Evolutionary conservation across 2,888 invertebrate species (phyloP).

Genomic region (Druceiella hillmani): DNA sequence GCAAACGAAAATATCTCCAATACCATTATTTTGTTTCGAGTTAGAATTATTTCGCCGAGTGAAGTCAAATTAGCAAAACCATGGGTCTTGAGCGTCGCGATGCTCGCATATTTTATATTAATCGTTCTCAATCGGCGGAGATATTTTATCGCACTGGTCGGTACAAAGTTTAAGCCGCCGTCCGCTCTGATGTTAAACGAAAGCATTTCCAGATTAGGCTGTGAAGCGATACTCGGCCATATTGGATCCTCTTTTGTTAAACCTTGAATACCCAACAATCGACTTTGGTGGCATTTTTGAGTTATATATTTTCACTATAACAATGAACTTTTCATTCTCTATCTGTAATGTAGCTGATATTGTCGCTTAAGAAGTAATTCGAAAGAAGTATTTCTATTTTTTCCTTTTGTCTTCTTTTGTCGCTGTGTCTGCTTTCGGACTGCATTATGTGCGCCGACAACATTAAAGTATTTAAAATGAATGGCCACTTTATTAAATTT

Average conservation of each 20-base stretch:
- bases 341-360: conserved; percentile 49
- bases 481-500: too few relatives aligned
- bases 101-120: conserved; percentile 67
- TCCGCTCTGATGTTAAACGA: conserved; percentile 67
- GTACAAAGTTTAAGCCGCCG: conserved; percentile 64
- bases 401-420: too few relatives aligned
- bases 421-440: too few relatives aligned
- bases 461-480: too few relatives aligned
- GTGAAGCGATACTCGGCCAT: conserved; percentile 69
- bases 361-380: too few relatives aligned
- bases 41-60: conserved; percentile 62
- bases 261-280: conserved; percentile 68
- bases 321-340: conserved; percentile 45
- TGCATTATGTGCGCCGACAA: too few relatives aligned
- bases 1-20: conserved; percentile 67
- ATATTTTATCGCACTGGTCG: conserved; percentile 62
- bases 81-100: conserved; percentile 63
- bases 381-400: too few relatives aligned
- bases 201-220: conserved; percentile 62
- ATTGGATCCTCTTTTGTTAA: conserved; percentile 62
- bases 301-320: conserved; percentile 44
- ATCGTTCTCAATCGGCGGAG: conserved; percentile 63
- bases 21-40: conserved; percentile 62
- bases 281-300: conserved; percentile 57
- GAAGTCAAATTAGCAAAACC: conserved; percentile 71